Base-by-base conservation (phyloP, 2,797 vertebrate species). In the Tolypeutes matacus region DNA sequence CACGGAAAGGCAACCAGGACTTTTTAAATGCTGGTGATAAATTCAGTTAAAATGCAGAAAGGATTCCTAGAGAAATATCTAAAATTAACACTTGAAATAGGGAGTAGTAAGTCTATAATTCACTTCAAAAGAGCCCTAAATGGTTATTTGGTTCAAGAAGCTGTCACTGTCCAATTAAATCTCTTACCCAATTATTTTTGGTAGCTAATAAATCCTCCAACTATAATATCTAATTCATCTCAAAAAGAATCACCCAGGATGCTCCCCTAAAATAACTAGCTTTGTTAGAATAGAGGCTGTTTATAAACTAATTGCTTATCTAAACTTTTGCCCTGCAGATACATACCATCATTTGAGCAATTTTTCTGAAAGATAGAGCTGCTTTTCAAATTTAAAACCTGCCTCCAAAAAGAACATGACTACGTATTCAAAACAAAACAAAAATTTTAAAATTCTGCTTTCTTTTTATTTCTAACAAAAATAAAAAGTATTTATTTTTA, bases 381-480 rank as follows among this genome's bases (percentile, higher is more conserved):
- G 31, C 53, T 96, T 95, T 95, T 88, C 73, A 95, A 93, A n/a
- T 94, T 92, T 95, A 94, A 96, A 95, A 92, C 31, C 42, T 89
- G 69, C 72, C 90, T 85, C 75, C 25, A 49, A 92, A 75, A 0
- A 49, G 36, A 91, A 92, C 27, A 89, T 21, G 34, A 83, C 51
- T 69, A 75, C 53, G 51, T 86, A 92, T 7, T 65, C 80, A 70
- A 86, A 94, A 77, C 23, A 58, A 95, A 92, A 73, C 29, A 88
- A 88, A 65, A 2, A 39, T 75, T 78, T 70, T 80, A 93, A 87
- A 93, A 76, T 14, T 18, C n/a, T 34, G 10, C 27, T 89, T 95
- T 92, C 77, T 72, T 89, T 86, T 92, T 67, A 96, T 70, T 94
- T 89, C 92, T 93, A 83, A 92, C 34, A 95, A 25, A 91, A 85